Base-by-base conservation (phyloP, 2,888 invertebrate genomes). In the Drosophila falleni region DNA sequence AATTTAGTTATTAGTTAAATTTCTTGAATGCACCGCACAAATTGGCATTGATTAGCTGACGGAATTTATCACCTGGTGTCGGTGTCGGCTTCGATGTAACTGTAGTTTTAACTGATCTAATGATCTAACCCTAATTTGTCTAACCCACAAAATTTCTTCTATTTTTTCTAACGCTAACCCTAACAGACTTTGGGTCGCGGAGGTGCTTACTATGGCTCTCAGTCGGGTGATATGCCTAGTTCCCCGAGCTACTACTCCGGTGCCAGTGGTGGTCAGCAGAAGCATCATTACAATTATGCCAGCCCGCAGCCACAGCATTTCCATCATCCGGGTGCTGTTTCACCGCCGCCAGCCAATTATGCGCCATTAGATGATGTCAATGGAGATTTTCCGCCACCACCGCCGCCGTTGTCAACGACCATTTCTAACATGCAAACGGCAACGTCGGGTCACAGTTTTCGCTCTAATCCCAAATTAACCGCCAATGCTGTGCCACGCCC, bases 401-500 rank as follows among this genome's bases (percentile, higher is more conserved):
- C 93, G 19, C 92, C 92, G 44, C 92, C 93, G n/a, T 81, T 93
- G 59, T 92, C 91, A 23, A 88, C 91, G 39, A 91, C 92, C 35
- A 90, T 91, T 77, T 90, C 91, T 78, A 90, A 91, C 78, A 91
- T 91, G 91, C 91, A 91, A 76, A 90, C 89, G 8, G 90, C 91
- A 19, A 91, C 91, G n/a, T 74, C 74, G 74, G 84, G 74, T 77
- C 82, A 88, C 70, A 90, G 90, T 73, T 92, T 91, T 78, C 90
- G 92, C 75, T 87, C 92, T 90, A 92, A 92, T 82, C 93, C 92
- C 31, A 92, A 91, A 85, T 80, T 93, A 90, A 93, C 93, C 75
- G 93, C 92, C 74, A 93, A 93, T 76, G 90, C 93, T 44, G 90
- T 92, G 76, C 93, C 93, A 70, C 91, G 92, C 13, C 93, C 93